Evolutionary conservation across 2,113 vertebrate species (phyloP), one percentile per base, ranked within the genome.

Genomic region (Herpailurus yagouaroundi): DNA sequence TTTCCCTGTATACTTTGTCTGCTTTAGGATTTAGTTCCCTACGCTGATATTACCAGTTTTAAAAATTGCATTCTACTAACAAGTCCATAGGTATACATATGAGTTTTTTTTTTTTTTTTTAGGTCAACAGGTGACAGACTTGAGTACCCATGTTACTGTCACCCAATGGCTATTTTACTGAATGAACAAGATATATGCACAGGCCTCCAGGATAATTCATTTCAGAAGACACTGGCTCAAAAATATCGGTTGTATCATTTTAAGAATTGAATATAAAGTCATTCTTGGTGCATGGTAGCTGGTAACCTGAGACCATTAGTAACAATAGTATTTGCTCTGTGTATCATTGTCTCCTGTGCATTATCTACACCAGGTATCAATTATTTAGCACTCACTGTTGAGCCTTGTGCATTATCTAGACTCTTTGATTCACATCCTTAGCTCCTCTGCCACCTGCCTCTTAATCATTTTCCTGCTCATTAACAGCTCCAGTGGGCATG

Each of bases 361-460:
- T 89, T 64, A 16, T 88, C 71, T 60, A 74, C 19, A 87, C 16
- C 25, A 41, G 45, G 76, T 55, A 52, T 97, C 63, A 92, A 48
- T 92, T 96, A 96, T 83, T 96, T 82, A 87, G 48, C 41, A 60
- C 31, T 92, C 33, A 38, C 74, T 90, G 5, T 80, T 87, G 79
- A 95, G 41, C 33, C 33, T 52, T 76, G 57, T 88, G 41, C 36
- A 33, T 89, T 89, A 86, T 74, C 77, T 71, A 73, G 27, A 94
- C 66, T 81, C n/a, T 89, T 88, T 84, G 69, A 90, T 97, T 97
- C 83, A 90, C 29, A 81, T n/a, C 87, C 79, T 80, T 38, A 94
- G 69, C 33, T 96, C 57, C 94, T 82, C 83, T 95, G 83, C 50
- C 92, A 95, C 95, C 94, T 97, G 87, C 69, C 87, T 87, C 69